Percentiles rank a stretch among this genome's conserved stretches.
phyloP scores from a whole-genome alignment of 2,888 invertebrate species.

The Mesopsocus fuscifrons region DNA sequence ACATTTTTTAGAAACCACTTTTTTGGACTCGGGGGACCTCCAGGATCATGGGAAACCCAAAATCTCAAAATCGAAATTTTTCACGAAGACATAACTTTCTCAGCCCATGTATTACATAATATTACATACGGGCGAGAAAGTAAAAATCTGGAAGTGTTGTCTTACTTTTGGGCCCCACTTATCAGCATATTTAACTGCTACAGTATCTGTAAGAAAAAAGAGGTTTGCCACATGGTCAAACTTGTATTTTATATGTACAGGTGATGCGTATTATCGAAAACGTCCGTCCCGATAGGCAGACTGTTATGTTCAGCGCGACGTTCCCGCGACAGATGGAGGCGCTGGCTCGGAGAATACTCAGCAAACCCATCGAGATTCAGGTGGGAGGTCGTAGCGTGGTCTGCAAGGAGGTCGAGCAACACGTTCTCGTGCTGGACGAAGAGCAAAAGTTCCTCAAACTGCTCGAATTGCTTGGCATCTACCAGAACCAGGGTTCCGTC shows the following conservation, averaged over 20 bases:
- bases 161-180: no score
- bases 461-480: conserved; percentile 87
- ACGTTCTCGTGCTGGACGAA: conserved; percentile 83
- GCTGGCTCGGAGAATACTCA: conserved; percentile 77
- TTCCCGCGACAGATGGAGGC: conserved; percentile 99
- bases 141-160: no score
- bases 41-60: no score
- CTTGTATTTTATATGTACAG: no score
- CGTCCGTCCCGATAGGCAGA: conserved; percentile 89
- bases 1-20: conserved; percentile 10
- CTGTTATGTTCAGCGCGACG: conserved; percentile 97
- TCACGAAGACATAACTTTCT: no score
- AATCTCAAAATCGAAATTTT: no score
- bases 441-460: conserved; percentile 96
- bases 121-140: no score
- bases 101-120: no score
- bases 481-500: conserved; percentile 79
- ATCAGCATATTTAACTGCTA: no score
- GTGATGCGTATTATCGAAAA: conserved; percentile 97
- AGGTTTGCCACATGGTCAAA: no score
- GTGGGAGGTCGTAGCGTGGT: conserved; percentile 94
- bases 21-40: no score
- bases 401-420: conserved; percentile 93
- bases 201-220: no score
- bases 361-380: conserved; percentile 91